phyloP scores from a whole-genome alignment of 2,797 vertebrate genomes.

The Oreochromis grahami region DNA sequence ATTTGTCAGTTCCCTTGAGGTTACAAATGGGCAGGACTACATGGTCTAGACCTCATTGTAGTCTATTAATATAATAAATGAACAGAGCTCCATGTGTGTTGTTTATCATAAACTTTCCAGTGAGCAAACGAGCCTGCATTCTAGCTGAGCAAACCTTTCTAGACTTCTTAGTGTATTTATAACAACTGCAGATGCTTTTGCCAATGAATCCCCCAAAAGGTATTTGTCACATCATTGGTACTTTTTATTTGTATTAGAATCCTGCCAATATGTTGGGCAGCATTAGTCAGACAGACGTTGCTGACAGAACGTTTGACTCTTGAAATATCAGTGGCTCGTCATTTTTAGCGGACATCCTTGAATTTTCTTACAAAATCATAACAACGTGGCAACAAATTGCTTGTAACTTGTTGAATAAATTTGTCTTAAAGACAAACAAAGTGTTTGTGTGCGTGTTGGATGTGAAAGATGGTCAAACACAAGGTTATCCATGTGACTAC shows the following conservation, averaged over 20 bases:
- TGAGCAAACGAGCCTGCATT: neutral
- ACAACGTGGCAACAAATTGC: neutral
- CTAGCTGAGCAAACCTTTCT: constrained; percentile 26
- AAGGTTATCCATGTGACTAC: constrained; percentile 2
- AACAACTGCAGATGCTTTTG: neutral
- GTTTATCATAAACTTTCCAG: constrained; percentile 37
- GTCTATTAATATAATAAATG: constrained; percentile 46
- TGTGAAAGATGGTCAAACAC: constrained; percentile 9
- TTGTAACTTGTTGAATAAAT: neutral
- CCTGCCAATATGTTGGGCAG: neutral
- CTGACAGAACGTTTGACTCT: neutral
- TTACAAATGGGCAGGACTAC: constrained; percentile 32
- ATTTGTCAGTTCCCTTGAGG: constrained; percentile 26
- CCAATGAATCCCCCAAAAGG: neutral
- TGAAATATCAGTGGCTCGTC: constrained; percentile 12
- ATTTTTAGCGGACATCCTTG: neutral
- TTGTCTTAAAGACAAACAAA: neutral
- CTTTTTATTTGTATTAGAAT: neutral
- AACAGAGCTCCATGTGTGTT: constrained; percentile 11
- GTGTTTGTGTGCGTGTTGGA: neutral
- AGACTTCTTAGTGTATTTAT: neutral
- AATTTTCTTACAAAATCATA: neutral
- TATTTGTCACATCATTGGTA: neutral
- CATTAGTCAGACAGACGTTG: neutral
- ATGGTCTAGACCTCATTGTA: constrained; percentile 24